Base-by-base conservation (phyloP, 2,888 invertebrate species). In the Protonemura montana region DNA sequence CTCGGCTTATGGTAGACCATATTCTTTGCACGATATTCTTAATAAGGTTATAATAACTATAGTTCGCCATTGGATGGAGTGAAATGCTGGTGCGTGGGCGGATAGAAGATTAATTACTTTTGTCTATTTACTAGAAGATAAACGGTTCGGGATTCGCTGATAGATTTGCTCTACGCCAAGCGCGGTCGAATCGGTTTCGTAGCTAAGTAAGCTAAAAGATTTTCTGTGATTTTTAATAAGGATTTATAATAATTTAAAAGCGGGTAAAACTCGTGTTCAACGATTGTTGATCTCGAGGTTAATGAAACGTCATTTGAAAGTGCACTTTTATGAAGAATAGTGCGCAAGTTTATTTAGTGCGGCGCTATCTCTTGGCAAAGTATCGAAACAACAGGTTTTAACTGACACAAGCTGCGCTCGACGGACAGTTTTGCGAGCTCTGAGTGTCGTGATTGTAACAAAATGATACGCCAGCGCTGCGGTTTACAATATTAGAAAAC, bases 11-110 rank as follows among this genome's bases (percentile, higher is more conserved):
- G 59, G 13, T 59, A 59, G 59, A 59, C 59, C 59, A 59, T 59
- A 59, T 59, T 59, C 59, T 10, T 21, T 59, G 59, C 59, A 59
- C 59, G 59, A 59, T 21, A 21, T 59, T 59, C 1, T 59, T 59
- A 59, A 59, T 59, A 59, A 59, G 59, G 59, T 59, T 59, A 59
- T 59, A 59, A 59, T 59, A 59, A 59, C 59, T 59, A 59, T 59
- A 21, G 16, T 59, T 59, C 59, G 13, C 16, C 59, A 21, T 21
- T 59, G 13, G 59, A 10, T 21, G 21, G 3, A 59, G 13, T 59
- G 59, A 59, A 59, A 59, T 59, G 59, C 59, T 21, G 21, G 21
- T 59, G 59, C 59, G 59, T 59, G 59, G 59, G 59, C 21, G 59
- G 59, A 21, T 59, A 2, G 59, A 59, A 59, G 59, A 59, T 59